A percentile compares a stretch with the other conserved stretches of the same genome.
phyloP scores from a whole-genome alignment of 2,888 invertebrate genomes.

The Mythimna impura region DNA sequence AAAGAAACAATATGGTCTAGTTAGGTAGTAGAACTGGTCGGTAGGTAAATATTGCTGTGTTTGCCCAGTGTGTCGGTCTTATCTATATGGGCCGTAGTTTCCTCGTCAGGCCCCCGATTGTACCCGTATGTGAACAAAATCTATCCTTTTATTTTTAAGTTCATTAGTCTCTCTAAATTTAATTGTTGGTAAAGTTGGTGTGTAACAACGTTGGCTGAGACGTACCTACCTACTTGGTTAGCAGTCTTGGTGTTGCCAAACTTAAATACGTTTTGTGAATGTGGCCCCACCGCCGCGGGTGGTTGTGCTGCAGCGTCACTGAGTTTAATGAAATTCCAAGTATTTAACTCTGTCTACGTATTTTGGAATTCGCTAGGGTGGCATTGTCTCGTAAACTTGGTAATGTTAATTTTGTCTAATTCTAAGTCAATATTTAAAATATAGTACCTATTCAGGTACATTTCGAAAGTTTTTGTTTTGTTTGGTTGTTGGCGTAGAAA shows the following conservation, averaged over 20 bases:
- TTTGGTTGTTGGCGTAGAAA: neutral
- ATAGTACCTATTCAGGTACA: neutral
- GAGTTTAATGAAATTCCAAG: slow-evolving; percentile 74
- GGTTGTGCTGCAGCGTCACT: slow-evolving; percentile 69
- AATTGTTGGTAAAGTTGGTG: slow-evolving; percentile 16
- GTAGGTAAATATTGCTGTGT: slow-evolving; percentile 74
- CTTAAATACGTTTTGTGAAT: slow-evolving; percentile 68
- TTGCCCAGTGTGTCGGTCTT: slow-evolving; percentile 75
- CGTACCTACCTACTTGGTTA: slow-evolving; percentile 18
- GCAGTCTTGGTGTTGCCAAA: slow-evolving; percentile 38
- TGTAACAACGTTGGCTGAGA: slow-evolving; percentile 21
- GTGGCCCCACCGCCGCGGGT: slow-evolving; percentile 62
- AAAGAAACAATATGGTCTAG: slow-evolving; percentile 57
- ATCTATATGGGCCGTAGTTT: slow-evolving; percentile 88
- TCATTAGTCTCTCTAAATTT: slow-evolving; percentile 19
- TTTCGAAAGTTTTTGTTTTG: slow-evolving; percentile 1
- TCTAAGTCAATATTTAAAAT: slow-evolving; percentile 44
- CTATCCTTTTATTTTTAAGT: slow-evolving; percentile 32
- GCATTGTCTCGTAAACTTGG: slow-evolving; percentile 56
- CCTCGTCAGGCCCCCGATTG: slow-evolving; percentile 79
- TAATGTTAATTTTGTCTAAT: slow-evolving; percentile 47
- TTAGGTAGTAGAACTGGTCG: slow-evolving; percentile 53
- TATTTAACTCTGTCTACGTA: slow-evolving; percentile 63
- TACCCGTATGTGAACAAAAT: slow-evolving; percentile 67
- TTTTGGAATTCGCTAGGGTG: slow-evolving; percentile 63